A percentile compares a stretch with the other conserved stretches of the same genome.
Conservation (phyloP, 2,888 invertebrate genomes). For the Cryptocephalus moraei region DNA sequence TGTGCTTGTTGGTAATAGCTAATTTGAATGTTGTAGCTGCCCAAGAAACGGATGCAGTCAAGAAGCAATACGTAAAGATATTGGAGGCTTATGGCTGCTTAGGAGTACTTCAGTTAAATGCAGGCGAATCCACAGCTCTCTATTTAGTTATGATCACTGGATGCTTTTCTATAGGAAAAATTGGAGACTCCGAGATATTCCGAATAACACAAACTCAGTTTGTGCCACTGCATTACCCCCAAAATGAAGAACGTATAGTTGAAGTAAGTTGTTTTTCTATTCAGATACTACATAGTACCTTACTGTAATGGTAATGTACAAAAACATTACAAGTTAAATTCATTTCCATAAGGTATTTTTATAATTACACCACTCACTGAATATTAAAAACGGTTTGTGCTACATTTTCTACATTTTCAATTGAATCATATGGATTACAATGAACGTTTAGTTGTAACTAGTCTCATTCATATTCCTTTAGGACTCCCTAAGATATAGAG, state of each 20-base stretch:
- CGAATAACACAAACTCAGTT: slow-evolving; percentile 88
- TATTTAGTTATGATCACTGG: slow-evolving; percentile 92
- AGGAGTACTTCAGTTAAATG: slow-evolving; percentile 83
- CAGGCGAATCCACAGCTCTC: slow-evolving; percentile 72
- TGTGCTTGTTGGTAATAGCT: background rate
- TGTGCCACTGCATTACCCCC: slow-evolving; percentile 71
- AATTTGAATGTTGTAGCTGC: slow-evolving; percentile 45
- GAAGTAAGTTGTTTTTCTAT: slow-evolving; percentile 36
- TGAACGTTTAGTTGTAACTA: too few species aligned
- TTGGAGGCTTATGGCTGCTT: slow-evolving; percentile 93
- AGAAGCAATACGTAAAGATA: slow-evolving; percentile 81
- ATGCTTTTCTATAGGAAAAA: slow-evolving; percentile 93
- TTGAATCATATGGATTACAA: too few species aligned
- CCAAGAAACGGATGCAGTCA: slow-evolving; percentile 82
- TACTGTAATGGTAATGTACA: too few species aligned
- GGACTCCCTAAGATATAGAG: too few species aligned
- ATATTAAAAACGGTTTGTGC: too few species aligned
- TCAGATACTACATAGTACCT: too few species aligned
- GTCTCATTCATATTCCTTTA: too few species aligned
- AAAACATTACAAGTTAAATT: too few species aligned
- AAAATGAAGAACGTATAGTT: slow-evolving; percentile 49
- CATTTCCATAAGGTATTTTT: too few species aligned
- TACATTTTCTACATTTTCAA: too few species aligned
- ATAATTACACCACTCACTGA: too few species aligned
- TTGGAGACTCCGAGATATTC: slow-evolving; percentile 90